Evolutionary conservation across 2,113 vertebrate genomes (phyloP), one percentile per base, ranked within the genome.

Genomic region (Pomatorhinus ruficollis): DNA sequence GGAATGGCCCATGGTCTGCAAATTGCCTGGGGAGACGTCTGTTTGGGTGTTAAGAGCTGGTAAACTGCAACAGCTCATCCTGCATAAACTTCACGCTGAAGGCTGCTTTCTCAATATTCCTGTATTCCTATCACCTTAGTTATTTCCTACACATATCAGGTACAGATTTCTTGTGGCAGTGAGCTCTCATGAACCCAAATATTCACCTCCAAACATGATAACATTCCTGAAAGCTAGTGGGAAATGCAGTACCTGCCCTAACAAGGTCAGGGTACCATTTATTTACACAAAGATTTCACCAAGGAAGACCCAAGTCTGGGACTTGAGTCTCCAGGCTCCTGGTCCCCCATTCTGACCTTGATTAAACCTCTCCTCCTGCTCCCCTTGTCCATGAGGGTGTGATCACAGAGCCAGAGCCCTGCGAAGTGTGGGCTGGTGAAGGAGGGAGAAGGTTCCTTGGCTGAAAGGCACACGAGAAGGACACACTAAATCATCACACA

Each of bases 401-500:
- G 54, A 61, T 39, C n/a, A 75, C 25, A 5, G 9, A 91, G 69
- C 31, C 24, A 4, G n/a, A 93, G 64, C 79, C 30, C 6, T 3
- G 39, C 66, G 0, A 8, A 70, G 47, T 10, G 19, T 1, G 15
- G 50, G 70, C 12, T 66, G 70, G 9, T 31, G 49, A 56, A 49
- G 65, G 47, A 94, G 63, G 75, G 71, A 93, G 71, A 77, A 93
- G 47, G 87, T 42, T 95, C 40, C 64, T 70, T 54, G 64, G 87
- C 70, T 88, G 82, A 89, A 96, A 96, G 91, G 87, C 85, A 83
- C 0, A 0, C 1, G 4, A 87, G 93, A 96, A 96, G 92, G 92
- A 95, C 91, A 74, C 90, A 86, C 94, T 94, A 96, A 96, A 96
- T 96, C 92, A 97, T 79, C 90, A 54, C 82, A 72, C 33, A 7